phyloP scores from a whole-genome alignment of 2,888 invertebrate genomes.

The Agonopterix subpropinquella region DNA sequence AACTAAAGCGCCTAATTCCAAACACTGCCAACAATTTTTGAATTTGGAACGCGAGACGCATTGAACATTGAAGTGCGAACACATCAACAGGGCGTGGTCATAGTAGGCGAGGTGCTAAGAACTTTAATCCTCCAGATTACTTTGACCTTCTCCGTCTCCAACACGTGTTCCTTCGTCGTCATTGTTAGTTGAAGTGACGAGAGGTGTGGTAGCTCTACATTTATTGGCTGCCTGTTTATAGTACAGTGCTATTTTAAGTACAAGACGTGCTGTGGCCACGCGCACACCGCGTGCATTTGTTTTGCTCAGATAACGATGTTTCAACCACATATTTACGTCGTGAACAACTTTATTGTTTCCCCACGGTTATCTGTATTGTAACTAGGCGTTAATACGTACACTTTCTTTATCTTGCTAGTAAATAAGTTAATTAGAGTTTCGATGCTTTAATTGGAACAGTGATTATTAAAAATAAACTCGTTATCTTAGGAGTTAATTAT shows the following conservation, averaged over 20 bases:
- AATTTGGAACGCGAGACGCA: slow-evolving; percentile 33
- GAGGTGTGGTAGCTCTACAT: slow-evolving; percentile 26
- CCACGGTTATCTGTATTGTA: slow-evolving; percentile 35
- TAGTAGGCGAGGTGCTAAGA: slow-evolving; percentile 29
- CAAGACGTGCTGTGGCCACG: slow-evolving; percentile 42
- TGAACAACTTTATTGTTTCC: slow-evolving; percentile 44
- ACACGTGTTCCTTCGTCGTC: slow-evolving; percentile 11
- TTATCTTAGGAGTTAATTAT: too few species aligned
- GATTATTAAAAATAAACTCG: slow-evolving; percentile 6
- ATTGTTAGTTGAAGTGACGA: slow-evolving; percentile 8
- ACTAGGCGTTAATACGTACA: slow-evolving; percentile 28
- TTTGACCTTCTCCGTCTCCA: slow-evolving; percentile 21
- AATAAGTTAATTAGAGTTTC: slow-evolving; percentile 41
- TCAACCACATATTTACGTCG: slow-evolving; percentile 52
- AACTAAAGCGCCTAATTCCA: slow-evolving; percentile 7
- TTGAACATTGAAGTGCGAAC: slow-evolving; percentile 13
- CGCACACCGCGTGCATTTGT: slow-evolving; percentile 62
- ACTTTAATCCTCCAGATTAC: slow-evolving; percentile 18
- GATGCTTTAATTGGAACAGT: slow-evolving; percentile 27
- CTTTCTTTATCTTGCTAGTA: slow-evolving; percentile 35
- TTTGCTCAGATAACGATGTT: slow-evolving; percentile 51
- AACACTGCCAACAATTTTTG: slow-evolving; percentile 41
- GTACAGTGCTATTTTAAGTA: slow-evolving; percentile 49
- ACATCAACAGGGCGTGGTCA: slow-evolving; percentile 56
- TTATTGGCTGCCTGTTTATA: slow-evolving; percentile 32